phyloP scores from a whole-genome alignment of 2,113 vertebrate genomes.

The Cephalopholis sonnerati region DNA sequence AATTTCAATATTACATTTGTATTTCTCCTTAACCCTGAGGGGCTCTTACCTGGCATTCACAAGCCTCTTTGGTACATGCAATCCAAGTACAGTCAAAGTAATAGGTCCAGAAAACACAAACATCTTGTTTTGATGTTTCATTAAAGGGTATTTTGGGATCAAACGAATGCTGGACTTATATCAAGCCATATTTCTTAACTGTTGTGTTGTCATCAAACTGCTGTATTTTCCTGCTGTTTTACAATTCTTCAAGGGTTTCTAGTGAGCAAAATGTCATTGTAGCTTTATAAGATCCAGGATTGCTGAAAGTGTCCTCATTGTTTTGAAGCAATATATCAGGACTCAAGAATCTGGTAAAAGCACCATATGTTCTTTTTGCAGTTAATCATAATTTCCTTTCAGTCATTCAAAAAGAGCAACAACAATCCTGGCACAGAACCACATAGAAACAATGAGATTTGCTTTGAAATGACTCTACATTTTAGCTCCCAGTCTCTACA shows the following conservation, averaged over 20 bases:
- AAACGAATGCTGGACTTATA: not conserved
- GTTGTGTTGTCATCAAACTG: not conserved
- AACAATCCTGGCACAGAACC: not conserved
- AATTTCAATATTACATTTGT: conserved; percentile 25
- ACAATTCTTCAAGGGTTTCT: not conserved
- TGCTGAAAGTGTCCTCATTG: not conserved
- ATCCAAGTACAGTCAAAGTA: not conserved
- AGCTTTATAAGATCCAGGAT: not conserved
- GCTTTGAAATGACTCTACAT: not conserved
- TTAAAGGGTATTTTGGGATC: not conserved
- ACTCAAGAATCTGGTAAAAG: not conserved
- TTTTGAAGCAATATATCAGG: not conserved
- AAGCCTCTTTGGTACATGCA: not conserved
- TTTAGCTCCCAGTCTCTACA: not conserved
- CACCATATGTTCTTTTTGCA: not conserved
- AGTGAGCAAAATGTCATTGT: not conserved
- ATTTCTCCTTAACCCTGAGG: not conserved
- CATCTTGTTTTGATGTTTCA: not conserved
- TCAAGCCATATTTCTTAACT: not conserved
- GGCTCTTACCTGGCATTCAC: not conserved
- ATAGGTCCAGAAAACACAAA: not conserved
- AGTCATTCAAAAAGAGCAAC: not conserved
- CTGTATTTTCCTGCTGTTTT: not conserved
- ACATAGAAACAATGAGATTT: not conserved
- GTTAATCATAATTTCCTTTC: conserved; percentile 6